Percentiles rank a stretch among this genome's conserved stretches.
phyloP scores from a whole-genome alignment of 2,113 vertebrate genomes.

The Seriola aureovittata region DNA sequence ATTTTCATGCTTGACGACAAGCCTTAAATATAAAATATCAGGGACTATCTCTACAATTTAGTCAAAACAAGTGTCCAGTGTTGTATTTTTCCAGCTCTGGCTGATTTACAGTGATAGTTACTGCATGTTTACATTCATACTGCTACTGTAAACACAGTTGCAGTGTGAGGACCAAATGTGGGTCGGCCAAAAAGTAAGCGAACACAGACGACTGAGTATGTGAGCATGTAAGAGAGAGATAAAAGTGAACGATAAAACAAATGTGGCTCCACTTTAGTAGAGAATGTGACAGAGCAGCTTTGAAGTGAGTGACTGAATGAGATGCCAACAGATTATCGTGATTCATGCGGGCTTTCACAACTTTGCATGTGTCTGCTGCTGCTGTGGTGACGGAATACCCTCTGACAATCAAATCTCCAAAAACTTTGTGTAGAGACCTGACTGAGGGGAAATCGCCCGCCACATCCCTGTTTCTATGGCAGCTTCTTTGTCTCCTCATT shows the following conservation, averaged over 20 bases:
- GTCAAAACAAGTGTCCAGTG: neutral
- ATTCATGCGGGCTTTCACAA: constrained; percentile 46
- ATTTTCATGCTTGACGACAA: too few species aligned
- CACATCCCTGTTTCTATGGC: neutral
- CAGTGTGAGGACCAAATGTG: constrained; percentile 16
- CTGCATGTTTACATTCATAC: constrained; percentile 42
- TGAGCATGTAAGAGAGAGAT: constrained; percentile 27
- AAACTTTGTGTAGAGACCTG: constrained; percentile 8
- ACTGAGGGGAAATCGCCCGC: neutral
- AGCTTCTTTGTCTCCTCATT: neutral
- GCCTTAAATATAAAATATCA: neutral
- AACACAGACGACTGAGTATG: constrained; percentile 23
- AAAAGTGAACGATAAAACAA: constrained; percentile 53
- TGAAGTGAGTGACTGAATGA: constrained; percentile 48
- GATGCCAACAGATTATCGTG: constrained; percentile 35
- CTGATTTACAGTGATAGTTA: constrained; percentile 19
- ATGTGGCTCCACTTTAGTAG: constrained; percentile 37
- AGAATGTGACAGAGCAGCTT: constrained; percentile 35
- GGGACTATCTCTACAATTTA: neutral
- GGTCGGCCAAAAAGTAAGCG: constrained; percentile 11
- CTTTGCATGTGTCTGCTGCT: constrained; percentile 25
- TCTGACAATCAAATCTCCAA: neutral
- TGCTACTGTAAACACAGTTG: constrained; percentile 35
- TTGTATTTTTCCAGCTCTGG: neutral
- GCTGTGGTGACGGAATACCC: constrained; percentile 17